Base-by-base conservation (phyloP, 2,113 vertebrate species). In the Amblyopsis rosae region DNA sequence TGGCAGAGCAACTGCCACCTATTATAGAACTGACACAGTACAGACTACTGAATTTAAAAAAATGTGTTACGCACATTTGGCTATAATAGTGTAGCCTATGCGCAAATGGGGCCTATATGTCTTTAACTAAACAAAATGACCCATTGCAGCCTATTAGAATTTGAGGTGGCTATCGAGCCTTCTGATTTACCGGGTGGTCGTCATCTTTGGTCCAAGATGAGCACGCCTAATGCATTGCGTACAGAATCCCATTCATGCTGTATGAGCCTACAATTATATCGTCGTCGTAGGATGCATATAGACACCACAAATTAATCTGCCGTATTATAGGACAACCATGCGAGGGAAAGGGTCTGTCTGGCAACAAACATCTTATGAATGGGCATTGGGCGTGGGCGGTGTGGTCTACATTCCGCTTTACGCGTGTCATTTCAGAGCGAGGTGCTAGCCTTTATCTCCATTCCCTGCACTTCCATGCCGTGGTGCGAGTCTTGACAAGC, bases 351-450 rank as follows among this genome's bases (percentile, higher is more conserved):
- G 72, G 65, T 74, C 72, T 53, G 74, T 64, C 57, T 75, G 15
- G 75, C 79, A 77, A 80, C 75, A 76, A 79, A 68, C 80, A 80
- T 82, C 72, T 73, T 87, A 45, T 90, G 85, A 90, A 91, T 90
- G 89, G 86, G 87, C 82, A 84, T 86, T 90, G 89, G 86, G 87
- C 82, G 86, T 86, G 72, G 86, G 79, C 86, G 82, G 77, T 16
- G 75, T 75, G 70, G 67, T 67, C 62, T 50, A 55, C 47, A 41
- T 57, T 33, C 6, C 9, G 19, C n/a, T 1, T 9, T 62, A 8
- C 65, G 75, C 54, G 41, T 69, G 13, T 79, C 76, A 50, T 72
- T 72, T 61, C 75, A 60, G 65, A 59, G 60, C 51, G 47, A 50
- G 53, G 60, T 16, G 33, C 58, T 77, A 73, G 59, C 59, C 66